Evolutionary conservation across 2,113 vertebrate species (phyloP).

Genomic region (Turdus rufiventris): DNA sequence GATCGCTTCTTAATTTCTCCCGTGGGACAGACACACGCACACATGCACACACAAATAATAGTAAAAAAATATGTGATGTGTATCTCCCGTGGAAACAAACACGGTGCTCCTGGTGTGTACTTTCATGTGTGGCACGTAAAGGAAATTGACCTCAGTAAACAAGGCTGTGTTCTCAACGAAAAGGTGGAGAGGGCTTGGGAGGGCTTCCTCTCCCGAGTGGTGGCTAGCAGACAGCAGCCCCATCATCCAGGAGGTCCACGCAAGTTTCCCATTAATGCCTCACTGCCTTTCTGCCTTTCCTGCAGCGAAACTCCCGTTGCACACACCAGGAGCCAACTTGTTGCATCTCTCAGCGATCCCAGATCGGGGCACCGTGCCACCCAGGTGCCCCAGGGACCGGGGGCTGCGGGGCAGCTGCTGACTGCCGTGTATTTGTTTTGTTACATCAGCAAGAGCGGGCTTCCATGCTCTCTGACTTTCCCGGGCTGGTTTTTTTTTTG

Average conservation of each 20-base stretch:
- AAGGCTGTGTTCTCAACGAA: not conserved
- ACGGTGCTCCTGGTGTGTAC: not conserved
- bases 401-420: not conserved
- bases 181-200: not conserved
- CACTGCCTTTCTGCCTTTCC: not conserved
- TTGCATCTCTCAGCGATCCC: not conserved
- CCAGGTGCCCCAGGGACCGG: not conserved
- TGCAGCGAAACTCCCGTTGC: not conserved
- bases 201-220: not conserved
- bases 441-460: slow-evolving; percentile 23
- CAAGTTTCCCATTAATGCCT: not conserved
- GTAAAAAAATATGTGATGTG: not conserved
- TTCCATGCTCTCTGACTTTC: not conserved
- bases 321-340: not conserved
- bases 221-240: not conserved
- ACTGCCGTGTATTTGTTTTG: not conserved
- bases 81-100: slow-evolving; percentile 7
- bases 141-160: not conserved
- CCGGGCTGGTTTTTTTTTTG: not conserved
- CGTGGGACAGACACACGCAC: not conserved
- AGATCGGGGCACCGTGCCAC: not conserved
- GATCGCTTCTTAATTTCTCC: slow-evolving; percentile 25
- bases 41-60: not conserved
- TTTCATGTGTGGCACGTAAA: slow-evolving; percentile 29
- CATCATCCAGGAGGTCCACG: not conserved